Evolutionary conservation across 2,113 vertebrate genomes (phyloP), one percentile per base, ranked within the genome.

Genomic region (Pycnonotus jocosus): DNA sequence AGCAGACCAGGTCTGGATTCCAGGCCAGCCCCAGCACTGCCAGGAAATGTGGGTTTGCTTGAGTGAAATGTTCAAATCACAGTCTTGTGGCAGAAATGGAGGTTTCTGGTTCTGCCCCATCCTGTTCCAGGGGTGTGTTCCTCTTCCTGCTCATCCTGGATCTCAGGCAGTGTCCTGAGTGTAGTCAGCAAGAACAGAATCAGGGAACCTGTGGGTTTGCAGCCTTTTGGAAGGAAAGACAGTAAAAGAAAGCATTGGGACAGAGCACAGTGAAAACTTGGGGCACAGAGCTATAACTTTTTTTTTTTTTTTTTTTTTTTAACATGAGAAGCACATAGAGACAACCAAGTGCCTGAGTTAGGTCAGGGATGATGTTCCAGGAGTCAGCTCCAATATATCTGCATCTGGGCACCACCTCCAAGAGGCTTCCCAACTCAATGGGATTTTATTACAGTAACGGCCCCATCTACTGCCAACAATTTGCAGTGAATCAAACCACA

Each of bases 11-110:
- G 93, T 96, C 96, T 95, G 93, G 92, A 72, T 93, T 74, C 87
- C 90, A 91, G 84, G 83, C 87, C 51, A 97, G 91, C 96, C 97
- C 94, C 95, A 94, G 97, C 96, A 92, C 93, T 98, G 97, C 98
- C 98, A 97, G 98, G 97, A 98, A 98, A 97, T 60, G 76, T 35
- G 35, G 87, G 86, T 97, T 96, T 97, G 92, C 88, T 90, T 45
- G 89, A 97, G 96, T 44, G 94, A 97, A 97, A 94, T 14, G 48
- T 50, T 93, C 95, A 91, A 97, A 95, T 86, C 88, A 81, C 69
- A 60, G 84, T 6, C 5, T 33, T 3, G 2, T 7, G 6, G 61
- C 60, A 80, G 68, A 57, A 50, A 53, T 24, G 14, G 72, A 74
- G n/a, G 66, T 18, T 18, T 82, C 81, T 28, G 38, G 16, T 60